phyloP scores from a whole-genome alignment of 2,888 invertebrate species.

The Pristionchus fissidentatus region DNA sequence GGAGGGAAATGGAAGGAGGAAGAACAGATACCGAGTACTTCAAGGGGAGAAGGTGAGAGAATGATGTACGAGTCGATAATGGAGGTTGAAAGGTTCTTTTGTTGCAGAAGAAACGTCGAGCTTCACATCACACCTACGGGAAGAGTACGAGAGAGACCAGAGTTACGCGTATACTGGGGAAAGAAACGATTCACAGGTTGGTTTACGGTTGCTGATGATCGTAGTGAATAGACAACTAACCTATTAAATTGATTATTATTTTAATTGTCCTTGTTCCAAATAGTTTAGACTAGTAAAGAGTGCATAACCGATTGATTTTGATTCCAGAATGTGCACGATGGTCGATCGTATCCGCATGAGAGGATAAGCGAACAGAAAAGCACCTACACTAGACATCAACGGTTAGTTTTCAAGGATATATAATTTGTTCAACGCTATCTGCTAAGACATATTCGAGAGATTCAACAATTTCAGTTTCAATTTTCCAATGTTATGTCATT shows the following conservation, averaged over 20 bases:
- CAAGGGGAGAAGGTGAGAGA: not conserved
- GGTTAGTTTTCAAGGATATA: not conserved
- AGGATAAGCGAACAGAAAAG: conserved; percentile 35
- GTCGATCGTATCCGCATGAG: conserved; percentile 34
- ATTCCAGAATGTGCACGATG: not conserved
- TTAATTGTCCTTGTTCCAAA: not conserved
- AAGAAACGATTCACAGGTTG: not conserved
- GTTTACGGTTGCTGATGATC: not conserved
- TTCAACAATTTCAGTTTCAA: not conserved
- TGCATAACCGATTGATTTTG: too few relatives aligned
- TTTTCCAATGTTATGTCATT: not conserved
- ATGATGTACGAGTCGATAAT: not conserved
- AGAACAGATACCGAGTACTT: not conserved
- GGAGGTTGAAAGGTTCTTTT: not conserved
- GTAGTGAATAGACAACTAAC: not conserved
- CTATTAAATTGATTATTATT: not conserved
- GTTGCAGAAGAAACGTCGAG: not conserved
- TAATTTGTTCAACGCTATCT: not conserved
- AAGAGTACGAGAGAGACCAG: conserved; percentile 8
- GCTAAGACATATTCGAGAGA: too few relatives aligned
- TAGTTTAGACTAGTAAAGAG: not conserved
- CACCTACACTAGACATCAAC: conserved; percentile 41
- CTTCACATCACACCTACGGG: not conserved
- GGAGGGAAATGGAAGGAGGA: not conserved
- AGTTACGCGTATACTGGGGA: not conserved